These are phyloP conservation scores for Cichladusa arquata DNA, from an alignment of 2,113 vertebrate genomes.

Conservation along the genomic window DNA sequence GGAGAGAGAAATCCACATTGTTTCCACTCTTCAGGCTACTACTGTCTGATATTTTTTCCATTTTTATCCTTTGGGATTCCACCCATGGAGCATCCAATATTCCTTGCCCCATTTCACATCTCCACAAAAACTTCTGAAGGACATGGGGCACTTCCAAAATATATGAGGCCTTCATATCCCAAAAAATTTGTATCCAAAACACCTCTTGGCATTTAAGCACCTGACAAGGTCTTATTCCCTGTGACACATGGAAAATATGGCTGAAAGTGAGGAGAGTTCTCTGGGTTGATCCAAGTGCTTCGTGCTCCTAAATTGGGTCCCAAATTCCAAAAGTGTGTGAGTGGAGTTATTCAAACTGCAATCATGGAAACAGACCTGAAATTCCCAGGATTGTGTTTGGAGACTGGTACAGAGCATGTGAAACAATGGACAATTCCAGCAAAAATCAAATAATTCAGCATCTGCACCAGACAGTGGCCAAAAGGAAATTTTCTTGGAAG, in stretches of 20 bases:
- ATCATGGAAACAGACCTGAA: background rate
- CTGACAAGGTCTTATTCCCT: background rate
- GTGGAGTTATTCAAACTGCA: background rate
- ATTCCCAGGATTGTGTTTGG: background rate
- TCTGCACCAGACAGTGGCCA: background rate
- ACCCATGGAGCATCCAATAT: too few species aligned
- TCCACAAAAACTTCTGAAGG: background rate
- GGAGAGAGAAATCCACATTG: background rate
- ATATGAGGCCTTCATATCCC: background rate
- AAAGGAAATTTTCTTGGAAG: background rate
- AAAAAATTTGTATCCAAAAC: background rate
- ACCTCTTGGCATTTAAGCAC: background rate
- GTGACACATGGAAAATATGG: background rate
- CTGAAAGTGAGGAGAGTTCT: background rate
- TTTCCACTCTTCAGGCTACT: background rate
- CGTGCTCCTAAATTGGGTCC: background rate
- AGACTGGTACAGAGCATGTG: background rate
- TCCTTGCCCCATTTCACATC: fast-evolving
- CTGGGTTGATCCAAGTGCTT: background rate
- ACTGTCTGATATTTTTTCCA: background rate
- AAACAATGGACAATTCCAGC: background rate
- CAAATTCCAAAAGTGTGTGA: background rate
- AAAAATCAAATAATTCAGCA: background rate
- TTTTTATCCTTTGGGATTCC: background rate
- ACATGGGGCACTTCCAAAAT: background rate